Evolutionary conservation across 2,113 vertebrate genomes (phyloP).

Genomic region (Uropsilus gracilis): DNA sequence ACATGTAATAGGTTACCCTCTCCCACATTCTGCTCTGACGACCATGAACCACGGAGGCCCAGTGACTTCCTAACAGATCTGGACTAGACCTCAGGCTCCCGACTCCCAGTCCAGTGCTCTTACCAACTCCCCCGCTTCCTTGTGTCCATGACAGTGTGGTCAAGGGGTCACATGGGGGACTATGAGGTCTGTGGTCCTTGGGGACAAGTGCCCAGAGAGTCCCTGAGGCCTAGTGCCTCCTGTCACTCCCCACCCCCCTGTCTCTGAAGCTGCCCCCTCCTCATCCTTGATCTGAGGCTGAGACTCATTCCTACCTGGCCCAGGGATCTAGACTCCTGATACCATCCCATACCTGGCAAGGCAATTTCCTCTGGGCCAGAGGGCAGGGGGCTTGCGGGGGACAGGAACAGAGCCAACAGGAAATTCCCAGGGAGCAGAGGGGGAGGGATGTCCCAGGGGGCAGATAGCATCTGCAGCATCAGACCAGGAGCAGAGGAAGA

Average conservation of each 20-base stretch:
- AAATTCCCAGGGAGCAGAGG: constrained; percentile 52
- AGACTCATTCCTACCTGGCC: background rate
- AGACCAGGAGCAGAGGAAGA: background rate
- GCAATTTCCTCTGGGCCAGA: constrained; percentile 73
- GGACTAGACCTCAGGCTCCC: background rate
- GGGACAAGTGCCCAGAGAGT: background rate
- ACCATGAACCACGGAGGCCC: background rate
- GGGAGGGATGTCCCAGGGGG: background rate
- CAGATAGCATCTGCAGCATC: constrained; percentile 29
- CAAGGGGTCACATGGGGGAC: no score
- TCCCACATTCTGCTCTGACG: background rate
- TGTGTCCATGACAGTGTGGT: background rate
- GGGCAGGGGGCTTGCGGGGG: background rate
- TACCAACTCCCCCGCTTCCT: background rate
- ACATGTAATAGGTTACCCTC: background rate
- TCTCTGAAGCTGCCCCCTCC: background rate
- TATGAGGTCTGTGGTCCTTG: background rate
- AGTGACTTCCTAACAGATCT: background rate
- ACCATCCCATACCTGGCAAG: background rate
- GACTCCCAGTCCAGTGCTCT: background rate
- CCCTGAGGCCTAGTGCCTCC: background rate
- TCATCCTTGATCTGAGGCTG: background rate
- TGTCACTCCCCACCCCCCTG: background rate
- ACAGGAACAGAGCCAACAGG: constrained; percentile 54
- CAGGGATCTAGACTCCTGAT: background rate